phyloP scores from a whole-genome alignment of 2,888 invertebrate species.

The Oligia fasciuncula region DNA sequence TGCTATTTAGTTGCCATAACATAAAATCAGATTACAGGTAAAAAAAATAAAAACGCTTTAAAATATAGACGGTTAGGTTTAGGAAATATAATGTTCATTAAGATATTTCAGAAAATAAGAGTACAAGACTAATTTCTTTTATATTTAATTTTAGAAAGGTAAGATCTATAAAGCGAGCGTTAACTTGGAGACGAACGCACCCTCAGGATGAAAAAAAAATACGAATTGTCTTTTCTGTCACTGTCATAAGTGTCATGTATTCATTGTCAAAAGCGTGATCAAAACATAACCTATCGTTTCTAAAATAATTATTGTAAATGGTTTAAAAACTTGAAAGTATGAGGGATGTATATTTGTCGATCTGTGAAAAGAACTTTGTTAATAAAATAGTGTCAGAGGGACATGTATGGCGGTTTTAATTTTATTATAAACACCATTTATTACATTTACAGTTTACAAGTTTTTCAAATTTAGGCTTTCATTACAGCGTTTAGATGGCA shows the following conservation, averaged over 20 bases:
- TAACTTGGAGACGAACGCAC: background rate
- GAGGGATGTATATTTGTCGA: constrained; percentile 92
- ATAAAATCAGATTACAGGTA: background rate
- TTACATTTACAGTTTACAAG: constrained; percentile 3
- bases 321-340: constrained; percentile 77
- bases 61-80: background rate
- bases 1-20: constrained; percentile 7
- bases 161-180: no score
- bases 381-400: constrained; percentile 91
- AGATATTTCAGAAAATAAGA: background rate
- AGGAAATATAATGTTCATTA: background rate
- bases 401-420: constrained; percentile 87
- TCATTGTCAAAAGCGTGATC: constrained; percentile 44
- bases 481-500: constrained; percentile 94
- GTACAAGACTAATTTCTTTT: background rate
- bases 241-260: no score
- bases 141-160: background rate
- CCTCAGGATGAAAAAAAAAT: background rate
- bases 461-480: constrained; percentile 14
- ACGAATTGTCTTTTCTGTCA: no score
- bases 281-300: constrained; percentile 58
- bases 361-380: constrained; percentile 93
- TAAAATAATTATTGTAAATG: constrained; percentile 20
- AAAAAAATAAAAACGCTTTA: no score
- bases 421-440: background rate